Conservation (phyloP, 2,888 invertebrate species). For the Cosmia pyralina region DNA sequence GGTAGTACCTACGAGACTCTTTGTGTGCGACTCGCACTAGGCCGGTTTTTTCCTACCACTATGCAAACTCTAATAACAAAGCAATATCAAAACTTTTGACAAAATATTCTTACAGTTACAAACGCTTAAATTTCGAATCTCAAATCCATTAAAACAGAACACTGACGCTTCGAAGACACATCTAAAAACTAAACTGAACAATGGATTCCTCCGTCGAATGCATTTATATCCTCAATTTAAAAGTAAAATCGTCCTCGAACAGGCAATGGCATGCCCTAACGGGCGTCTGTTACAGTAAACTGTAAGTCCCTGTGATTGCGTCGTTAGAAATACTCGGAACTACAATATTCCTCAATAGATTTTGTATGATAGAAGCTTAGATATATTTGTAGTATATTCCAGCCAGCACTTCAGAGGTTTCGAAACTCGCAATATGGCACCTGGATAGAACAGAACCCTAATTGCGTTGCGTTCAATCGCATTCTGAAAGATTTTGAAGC, state of each 20-base stretch:
- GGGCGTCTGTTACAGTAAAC: conserved; percentile 40
- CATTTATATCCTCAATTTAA: conserved; percentile 60
- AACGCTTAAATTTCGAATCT: background rate
- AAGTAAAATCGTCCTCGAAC: conserved; percentile 52
- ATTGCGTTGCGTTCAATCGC: too few relatives aligned
- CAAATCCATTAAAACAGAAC: conserved; percentile 41
- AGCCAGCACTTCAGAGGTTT: background rate
- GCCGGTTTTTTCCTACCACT: background rate
- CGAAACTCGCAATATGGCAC: background rate
- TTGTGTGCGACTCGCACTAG: too few relatives aligned
- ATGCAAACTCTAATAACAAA: background rate
- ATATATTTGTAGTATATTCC: background rate
- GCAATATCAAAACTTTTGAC: background rate
- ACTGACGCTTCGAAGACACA: background rate
- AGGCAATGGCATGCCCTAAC: conserved; percentile 43
- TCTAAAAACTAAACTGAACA: conserved; percentile 24
- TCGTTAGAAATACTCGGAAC: conserved; percentile 12
- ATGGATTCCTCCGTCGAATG: conserved; percentile 40
- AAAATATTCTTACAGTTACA: background rate
- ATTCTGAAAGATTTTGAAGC: too few relatives aligned
- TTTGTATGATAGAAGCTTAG: background rate
- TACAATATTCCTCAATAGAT: background rate
- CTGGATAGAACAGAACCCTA: background rate
- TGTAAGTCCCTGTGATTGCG: conserved; percentile 19
- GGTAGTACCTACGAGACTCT: background rate